phyloP scores from a whole-genome alignment of 2,797 vertebrate genomes.

The Scomberomorus guttatus region DNA sequence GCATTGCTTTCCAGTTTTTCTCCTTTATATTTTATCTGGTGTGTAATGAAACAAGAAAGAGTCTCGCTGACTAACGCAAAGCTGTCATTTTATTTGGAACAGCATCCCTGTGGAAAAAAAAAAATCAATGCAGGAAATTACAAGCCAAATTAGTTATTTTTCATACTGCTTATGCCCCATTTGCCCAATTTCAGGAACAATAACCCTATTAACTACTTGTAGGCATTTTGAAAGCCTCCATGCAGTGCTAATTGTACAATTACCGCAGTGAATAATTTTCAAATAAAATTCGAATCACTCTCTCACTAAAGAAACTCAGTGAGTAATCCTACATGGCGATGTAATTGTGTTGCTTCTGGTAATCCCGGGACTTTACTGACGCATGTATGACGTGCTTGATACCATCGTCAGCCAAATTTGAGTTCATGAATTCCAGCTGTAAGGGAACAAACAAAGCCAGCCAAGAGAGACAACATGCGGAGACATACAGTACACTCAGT shows the following conservation, averaged over 20 bases:
- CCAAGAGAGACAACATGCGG: slow-evolving; percentile 10
- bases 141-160: slow-evolving; percentile 68
- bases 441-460: slow-evolving; percentile 26
- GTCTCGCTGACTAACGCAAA: slow-evolving; percentile 36
- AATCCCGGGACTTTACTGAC: slow-evolving; percentile 53
- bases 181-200: slow-evolving; percentile 72
- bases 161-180: slow-evolving; percentile 65
- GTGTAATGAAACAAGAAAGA: slow-evolving; percentile 52
- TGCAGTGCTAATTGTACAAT: slow-evolving; percentile 74
- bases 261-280: slow-evolving; percentile 51
- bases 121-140: slow-evolving; percentile 70
- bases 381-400: slow-evolving; percentile 33
- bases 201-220: slow-evolving; percentile 64
- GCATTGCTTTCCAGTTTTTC: slow-evolving; percentile 20
- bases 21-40: slow-evolving; percentile 34
- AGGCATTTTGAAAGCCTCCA: slow-evolving; percentile 59
- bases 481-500: background rate
- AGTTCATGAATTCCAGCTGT: slow-evolving; percentile 59
- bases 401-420: slow-evolving; percentile 51
- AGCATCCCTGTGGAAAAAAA: slow-evolving; percentile 50
- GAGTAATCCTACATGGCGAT: slow-evolving; percentile 37
- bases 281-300: slow-evolving; percentile 52
- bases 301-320: slow-evolving; percentile 33
- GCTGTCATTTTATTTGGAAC: slow-evolving; percentile 59
- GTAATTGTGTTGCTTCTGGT: slow-evolving; percentile 40